Evolutionary conservation across 2,113 vertebrate genomes (phyloP), one percentile per base, ranked within the genome.

Genomic region (Eolophus roseicapilla): DNA sequence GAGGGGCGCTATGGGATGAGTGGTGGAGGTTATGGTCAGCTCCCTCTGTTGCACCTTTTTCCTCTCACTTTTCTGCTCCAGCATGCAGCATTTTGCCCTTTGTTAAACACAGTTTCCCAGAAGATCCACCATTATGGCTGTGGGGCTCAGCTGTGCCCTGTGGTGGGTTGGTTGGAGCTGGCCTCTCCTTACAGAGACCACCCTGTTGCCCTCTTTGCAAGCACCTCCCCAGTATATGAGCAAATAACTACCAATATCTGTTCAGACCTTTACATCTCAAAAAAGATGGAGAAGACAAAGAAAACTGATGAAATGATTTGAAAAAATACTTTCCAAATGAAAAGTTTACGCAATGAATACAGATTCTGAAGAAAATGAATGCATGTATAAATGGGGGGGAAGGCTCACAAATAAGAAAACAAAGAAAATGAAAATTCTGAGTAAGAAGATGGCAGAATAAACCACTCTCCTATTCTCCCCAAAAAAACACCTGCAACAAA

Each of bases 181-280:
- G n/a, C 29, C 52, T 11, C 10, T 67, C 35, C 47, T 78, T 49
- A 18, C 28, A n/a, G 55, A 25, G 39, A 17, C 49, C 4, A 2
- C 43, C 35, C 37, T 25, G 27, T 11, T 47, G 43, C 1, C 31
- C 33, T 16, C 2, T 2, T 15, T 33, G n/a, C 47, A 24, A 47
- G 11, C 0, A 0, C 24, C 55, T 62, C 3, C 6, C 18, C 55
- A 17, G 9, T 14, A 28, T 4, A 55, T 2, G 13, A 64, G 39
- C 15, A 69, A 80, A 28, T 28, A 49, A 23, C 14, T 19, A 46
- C 23, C 17, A 17, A 63, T 9, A 12, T 13, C 62, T 79, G 10
- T 44, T 41, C 50, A 67, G 27, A 24, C 28, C 7, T 75, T 47
- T 70, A 39, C 13, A 82, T 23, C 20, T 62, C 10, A 52, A 88